A percentile compares a stretch with the other conserved stretches of the same genome.
Conservation (phyloP, 1,140 invertebrate species). For the Leptinotarsa defecta region DNA sequence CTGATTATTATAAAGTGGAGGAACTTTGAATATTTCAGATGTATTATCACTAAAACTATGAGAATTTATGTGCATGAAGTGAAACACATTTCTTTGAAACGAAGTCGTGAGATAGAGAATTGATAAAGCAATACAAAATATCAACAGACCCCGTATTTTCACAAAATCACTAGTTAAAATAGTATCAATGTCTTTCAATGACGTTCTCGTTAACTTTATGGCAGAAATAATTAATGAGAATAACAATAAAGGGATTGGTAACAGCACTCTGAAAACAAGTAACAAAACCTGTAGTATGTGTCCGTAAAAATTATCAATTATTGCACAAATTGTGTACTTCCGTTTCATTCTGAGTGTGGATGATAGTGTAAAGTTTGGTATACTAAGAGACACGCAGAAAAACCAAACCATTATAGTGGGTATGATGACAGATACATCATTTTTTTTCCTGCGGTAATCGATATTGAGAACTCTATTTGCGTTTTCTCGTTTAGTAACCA, state of each 20-base stretch:
- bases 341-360: conserved; percentile 44
- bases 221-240: conserved; percentile 43
- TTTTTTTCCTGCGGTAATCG: conserved; percentile 56
- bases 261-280: conserved; percentile 43
- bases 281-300: conserved; percentile 46
- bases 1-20: conserved; percentile 45
- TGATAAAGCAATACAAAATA: conserved; percentile 45
- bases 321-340: conserved; percentile 45
- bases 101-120: conserved; percentile 44
- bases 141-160: conserved; percentile 43
- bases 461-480: conserved; percentile 58
- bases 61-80: conserved; percentile 41
- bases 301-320: conserved; percentile 45
- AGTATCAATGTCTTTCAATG: conserved; percentile 42
- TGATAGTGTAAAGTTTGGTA: conserved; percentile 59
- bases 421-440: conserved; percentile 56
- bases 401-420: conserved; percentile 62
- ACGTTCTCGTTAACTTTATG: conserved; percentile 42
- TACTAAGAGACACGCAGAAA: conserved; percentile 60
- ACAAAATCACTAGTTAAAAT: conserved; percentile 45
- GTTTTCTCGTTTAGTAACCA: conserved; percentile 52
- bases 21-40: conserved; percentile 43
- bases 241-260: conserved; percentile 45
- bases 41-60: conserved; percentile 31
- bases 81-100: conserved; percentile 47